These are phyloP conservation scores for Xiphophorus couchianus DNA, from an alignment of 2,113 vertebrate genomes.

Conservation along the genomic window DNA sequence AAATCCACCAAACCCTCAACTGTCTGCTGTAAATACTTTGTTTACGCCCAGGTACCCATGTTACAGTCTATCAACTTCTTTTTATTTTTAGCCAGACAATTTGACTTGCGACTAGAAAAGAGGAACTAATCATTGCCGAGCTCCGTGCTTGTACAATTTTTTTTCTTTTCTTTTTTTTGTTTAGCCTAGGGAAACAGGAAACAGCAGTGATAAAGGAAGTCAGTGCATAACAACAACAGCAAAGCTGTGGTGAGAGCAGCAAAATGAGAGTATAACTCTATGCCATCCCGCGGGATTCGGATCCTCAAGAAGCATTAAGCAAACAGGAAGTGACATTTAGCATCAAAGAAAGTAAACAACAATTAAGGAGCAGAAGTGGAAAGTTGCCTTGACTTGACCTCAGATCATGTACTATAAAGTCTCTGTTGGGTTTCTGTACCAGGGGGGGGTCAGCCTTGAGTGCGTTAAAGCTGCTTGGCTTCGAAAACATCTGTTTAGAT, in stretches of 20 bases:
- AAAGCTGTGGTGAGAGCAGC: constrained; percentile 44
- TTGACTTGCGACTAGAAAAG: constrained; percentile 14
- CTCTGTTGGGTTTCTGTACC: constrained; percentile 3
- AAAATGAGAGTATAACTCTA: constrained; percentile 21
- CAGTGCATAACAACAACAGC: constrained; percentile 47
- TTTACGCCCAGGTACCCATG: not conserved
- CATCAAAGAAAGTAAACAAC: constrained; percentile 14
- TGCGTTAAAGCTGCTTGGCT: not conserved
- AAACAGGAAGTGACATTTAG: constrained; percentile 10
- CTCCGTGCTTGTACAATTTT: not conserved
- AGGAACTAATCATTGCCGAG: constrained; percentile 7
- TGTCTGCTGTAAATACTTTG: not conserved
- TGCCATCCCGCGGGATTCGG: constrained; percentile 1
- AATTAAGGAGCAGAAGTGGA: not conserved
- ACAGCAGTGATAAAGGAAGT: constrained; percentile 62
- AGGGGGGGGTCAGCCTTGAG: not conserved
- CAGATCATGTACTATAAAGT: constrained; percentile 14
- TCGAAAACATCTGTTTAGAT: not conserved
- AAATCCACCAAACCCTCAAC: not conserved
- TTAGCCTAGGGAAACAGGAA: constrained; percentile 56
- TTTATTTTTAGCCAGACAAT: not conserved
- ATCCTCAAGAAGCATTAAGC: not conserved
- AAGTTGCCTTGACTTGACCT: constrained; percentile 3
- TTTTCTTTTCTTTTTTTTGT: not conserved
- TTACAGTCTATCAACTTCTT: not conserved